Conservation (phyloP, 2,888 invertebrate species). For the Dromius quadrimaculatus region DNA sequence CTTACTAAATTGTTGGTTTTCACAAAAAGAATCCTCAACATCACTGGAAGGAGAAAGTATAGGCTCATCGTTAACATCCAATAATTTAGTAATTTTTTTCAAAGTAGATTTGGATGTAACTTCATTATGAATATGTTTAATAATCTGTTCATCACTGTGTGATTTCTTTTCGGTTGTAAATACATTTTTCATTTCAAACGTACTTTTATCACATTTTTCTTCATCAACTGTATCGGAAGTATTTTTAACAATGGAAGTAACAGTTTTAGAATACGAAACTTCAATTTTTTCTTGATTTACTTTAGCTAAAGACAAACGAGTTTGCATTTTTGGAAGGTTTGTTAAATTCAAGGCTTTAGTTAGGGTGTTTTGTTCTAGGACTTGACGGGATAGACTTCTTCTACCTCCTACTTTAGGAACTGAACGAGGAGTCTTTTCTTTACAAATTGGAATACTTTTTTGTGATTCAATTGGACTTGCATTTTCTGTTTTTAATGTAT, state of each 20-base stretch:
- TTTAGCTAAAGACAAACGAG: constrained; percentile 10
- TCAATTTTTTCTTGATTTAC: constrained; percentile 1
- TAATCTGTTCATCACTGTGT: not conserved
- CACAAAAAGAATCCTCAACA: constrained; percentile 17
- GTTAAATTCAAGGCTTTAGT: constrained; percentile 5
- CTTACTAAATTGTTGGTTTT: not conserved
- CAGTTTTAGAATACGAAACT: constrained; percentile 41
- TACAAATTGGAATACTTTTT: too few species aligned
- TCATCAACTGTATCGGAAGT: constrained; percentile 10
- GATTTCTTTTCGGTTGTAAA: constrained; percentile 22
- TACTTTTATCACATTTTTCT: constrained; percentile 15
- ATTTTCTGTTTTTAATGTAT: not conserved
- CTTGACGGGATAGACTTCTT: constrained; percentile 34
- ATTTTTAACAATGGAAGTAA: constrained; percentile 21
- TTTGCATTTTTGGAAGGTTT: constrained; percentile 3
- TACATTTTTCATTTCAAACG: constrained; percentile 18
- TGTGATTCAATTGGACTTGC: too few species aligned
- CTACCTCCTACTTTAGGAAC: constrained; percentile 38
- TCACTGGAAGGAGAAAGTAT: constrained; percentile 35
- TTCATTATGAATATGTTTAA: constrained; percentile 47
- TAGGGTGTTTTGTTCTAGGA: constrained; percentile 38
- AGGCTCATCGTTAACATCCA: constrained; percentile 18
- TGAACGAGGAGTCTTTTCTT: not conserved
- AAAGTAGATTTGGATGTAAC: not conserved
- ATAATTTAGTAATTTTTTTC: constrained; percentile 11